Base-by-base conservation (phyloP, 2,113 vertebrate genomes). In the Jacana jacana region DNA sequence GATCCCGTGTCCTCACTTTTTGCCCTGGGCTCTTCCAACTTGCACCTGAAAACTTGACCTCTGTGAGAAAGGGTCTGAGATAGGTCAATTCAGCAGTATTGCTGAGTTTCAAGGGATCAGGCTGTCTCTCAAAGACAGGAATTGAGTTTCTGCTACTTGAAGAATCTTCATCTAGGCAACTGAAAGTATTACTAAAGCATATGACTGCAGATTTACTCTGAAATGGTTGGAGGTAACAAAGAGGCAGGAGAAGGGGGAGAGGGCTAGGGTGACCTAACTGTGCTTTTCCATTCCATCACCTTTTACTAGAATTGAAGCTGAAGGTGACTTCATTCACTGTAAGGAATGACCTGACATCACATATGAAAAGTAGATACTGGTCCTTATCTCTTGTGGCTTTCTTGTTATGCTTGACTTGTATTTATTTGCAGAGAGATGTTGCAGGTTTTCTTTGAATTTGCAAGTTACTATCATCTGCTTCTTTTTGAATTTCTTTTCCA, bases 271-370 rank as follows among this genome's bases (percentile, higher is more conserved):
- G 73, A 82, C 66, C 68, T 96, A 82, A 92, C 25, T 82, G 55
- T 89, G 55, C 75, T 95, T 95, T 95, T 88, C 83, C 71, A 65
- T 79, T 80, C 80, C 44, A 57, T 7, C 18, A 76, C 63, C 40
- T 95, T 96, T 96, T 97, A 90, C 88, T 86, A 54, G 68, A 76
- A n/a, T 1, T 96, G 92, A 96, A 82, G 75, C 91, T 93, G 95
- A 81, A 82, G 64, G 95, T 97, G 96, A 97, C 81, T 89, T 97
- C 95, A 91, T 69, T 89, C n/a, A 44, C 81, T 30, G 37, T 61
- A 68, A 92, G 86, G 68, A 92, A 85, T 88, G 75, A 82, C 66
- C 33, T 86, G 80, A 60, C 17, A n/a, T 83, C 78, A 72, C 76
- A 15, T 24, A 8, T 2, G 8, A 81, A 65, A 33, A 37, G 39